Evolutionary conservation across 1,140 invertebrate genomes (phyloP).

Genomic region (Drosophila ogumai): DNA sequence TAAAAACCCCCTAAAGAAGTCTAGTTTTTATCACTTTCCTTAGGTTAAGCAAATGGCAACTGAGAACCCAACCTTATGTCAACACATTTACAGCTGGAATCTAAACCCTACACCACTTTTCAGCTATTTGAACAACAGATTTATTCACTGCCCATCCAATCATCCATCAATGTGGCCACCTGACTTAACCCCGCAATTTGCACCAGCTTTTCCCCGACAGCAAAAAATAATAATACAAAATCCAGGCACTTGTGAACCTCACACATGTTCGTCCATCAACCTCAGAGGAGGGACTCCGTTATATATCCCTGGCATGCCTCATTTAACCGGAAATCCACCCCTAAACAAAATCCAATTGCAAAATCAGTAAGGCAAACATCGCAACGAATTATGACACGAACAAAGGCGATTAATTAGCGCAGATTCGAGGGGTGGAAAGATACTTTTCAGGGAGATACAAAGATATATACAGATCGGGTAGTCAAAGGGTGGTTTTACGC

Average conservation of each 20-base stretch:
- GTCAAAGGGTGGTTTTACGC: slow-evolving; percentile 11
- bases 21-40: background rate
- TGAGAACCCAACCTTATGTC: slow-evolving; percentile 13
- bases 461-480: background rate
- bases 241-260: slow-evolving; percentile 71
- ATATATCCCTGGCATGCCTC: slow-evolving; percentile 49
- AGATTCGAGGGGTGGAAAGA: slow-evolving; percentile 3
- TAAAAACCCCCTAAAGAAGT: background rate
- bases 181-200: slow-evolving; percentile 32
- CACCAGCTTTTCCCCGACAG: slow-evolving; percentile 49
- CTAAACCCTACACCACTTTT: slow-evolving; percentile 8
- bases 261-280: slow-evolving; percentile 60
- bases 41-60: background rate
- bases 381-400: slow-evolving; percentile 75
- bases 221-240: slow-evolving; percentile 16
- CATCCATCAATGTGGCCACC: slow-evolving; percentile 56
- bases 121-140: slow-evolving; percentile 8
- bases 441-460: background rate
- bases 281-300: slow-evolving; percentile 11
- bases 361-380: slow-evolving; percentile 76
- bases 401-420: slow-evolving; percentile 79
- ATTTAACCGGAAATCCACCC: slow-evolving; percentile 68
- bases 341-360: slow-evolving; percentile 53
- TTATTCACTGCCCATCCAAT: slow-evolving; percentile 14
- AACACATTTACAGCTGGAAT: background rate